A percentile compares a stretch with the other conserved stretches of the same genome.
phyloP scores from a whole-genome alignment of 2,113 vertebrate species.

The Talpa occidentalis region DNA sequence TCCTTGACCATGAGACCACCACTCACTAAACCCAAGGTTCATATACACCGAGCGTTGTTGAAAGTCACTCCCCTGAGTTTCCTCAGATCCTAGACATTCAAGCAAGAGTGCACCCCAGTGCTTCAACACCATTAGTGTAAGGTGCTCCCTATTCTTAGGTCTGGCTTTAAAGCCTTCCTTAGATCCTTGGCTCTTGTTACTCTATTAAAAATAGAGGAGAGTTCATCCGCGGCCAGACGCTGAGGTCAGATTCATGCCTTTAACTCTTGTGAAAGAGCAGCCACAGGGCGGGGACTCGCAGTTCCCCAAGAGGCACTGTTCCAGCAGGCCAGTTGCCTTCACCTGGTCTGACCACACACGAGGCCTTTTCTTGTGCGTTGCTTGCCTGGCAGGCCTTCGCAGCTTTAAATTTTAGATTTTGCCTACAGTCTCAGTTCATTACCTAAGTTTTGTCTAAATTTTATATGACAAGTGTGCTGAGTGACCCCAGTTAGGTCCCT shows the following conservation, averaged over 20 bases:
- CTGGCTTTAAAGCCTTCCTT: background rate
- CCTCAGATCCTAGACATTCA: background rate
- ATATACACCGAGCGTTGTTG: rapidly evolving
- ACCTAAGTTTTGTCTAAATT: background rate
- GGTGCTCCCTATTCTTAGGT: background rate
- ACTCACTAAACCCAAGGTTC: background rate
- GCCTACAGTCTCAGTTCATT: background rate
- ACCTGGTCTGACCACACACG: background rate
- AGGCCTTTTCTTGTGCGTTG: background rate
- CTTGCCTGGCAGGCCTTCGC: background rate
- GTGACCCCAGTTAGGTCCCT: background rate
- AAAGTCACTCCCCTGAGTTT: background rate
- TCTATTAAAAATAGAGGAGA: background rate
- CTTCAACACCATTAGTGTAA: background rate
- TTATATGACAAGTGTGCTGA: background rate
- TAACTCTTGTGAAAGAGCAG: background rate
- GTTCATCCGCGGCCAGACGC: background rate
- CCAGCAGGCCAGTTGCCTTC: background rate
- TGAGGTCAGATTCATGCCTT: background rate
- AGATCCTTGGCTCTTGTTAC: background rate
- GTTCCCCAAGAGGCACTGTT: background rate
- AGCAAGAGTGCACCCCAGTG: background rate
- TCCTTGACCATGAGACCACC: background rate
- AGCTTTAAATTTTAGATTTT: background rate
- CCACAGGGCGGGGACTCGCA: too few species aligned